Conservation (phyloP, 2,113 vertebrate genomes). For the Rhipidura dahli region DNA sequence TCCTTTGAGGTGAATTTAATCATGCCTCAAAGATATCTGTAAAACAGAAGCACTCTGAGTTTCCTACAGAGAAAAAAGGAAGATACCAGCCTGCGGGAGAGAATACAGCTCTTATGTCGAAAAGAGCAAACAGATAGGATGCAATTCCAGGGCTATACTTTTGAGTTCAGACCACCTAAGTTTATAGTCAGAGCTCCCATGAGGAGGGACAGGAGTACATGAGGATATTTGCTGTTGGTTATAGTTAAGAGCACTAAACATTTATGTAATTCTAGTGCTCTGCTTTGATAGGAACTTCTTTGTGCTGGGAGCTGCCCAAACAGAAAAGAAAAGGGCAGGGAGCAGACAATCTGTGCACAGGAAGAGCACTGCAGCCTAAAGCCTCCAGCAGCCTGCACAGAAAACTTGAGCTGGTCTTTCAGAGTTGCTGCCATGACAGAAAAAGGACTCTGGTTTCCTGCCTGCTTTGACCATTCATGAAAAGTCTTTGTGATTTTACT, state of each 20-base stretch:
- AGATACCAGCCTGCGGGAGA: not conserved
- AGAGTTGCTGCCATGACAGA: not conserved
- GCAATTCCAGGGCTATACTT: not conserved
- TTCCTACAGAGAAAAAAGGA: conserved; percentile 52
- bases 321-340: not conserved
- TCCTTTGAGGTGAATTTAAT: conserved; percentile 23
- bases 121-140: not conserved
- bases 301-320: not conserved
- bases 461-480: not conserved
- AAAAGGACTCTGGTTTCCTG: not conserved
- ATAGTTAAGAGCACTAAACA: not conserved
- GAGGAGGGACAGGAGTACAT: not conserved
- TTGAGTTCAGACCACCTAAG: not conserved
- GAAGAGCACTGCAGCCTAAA: not conserved
- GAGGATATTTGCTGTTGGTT: not conserved
- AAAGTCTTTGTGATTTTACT: not conserved
- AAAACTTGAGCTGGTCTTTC: not conserved
- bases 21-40: conserved; percentile 13
- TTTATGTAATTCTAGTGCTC: not conserved
- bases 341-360: not conserved
- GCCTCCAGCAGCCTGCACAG: not conserved
- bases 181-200: not conserved
- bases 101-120: not conserved
- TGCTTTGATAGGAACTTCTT: not conserved
- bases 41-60: conserved; percentile 27